phyloP scores from a whole-genome alignment of 2,113 vertebrate genomes.

The Heptranchias perlo region DNA sequence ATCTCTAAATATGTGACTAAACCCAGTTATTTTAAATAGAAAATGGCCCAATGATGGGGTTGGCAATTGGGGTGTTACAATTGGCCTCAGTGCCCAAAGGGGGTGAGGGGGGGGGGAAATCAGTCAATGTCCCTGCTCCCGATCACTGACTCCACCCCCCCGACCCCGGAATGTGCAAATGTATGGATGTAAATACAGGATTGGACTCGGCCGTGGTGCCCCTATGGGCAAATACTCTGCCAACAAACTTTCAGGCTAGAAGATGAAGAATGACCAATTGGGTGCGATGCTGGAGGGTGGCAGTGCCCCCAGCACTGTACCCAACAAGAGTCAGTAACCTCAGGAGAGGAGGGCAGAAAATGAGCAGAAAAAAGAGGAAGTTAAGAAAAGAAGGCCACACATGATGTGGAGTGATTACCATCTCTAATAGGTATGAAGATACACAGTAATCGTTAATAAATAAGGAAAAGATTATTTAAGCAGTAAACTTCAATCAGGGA shows the following conservation, averaged over 20 bases:
- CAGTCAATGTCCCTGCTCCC: neutral
- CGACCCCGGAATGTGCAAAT: neutral
- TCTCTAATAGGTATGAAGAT: neutral
- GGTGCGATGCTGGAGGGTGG: neutral
- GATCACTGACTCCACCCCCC: neutral
- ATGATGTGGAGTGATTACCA: no score
- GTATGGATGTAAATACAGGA: neutral
- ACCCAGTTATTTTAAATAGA: neutral
- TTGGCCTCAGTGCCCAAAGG: neutral
- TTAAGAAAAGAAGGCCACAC: neutral
- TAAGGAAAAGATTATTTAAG: neutral
- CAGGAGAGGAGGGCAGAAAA: neutral
- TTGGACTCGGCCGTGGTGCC: neutral
- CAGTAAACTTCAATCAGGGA: neutral
- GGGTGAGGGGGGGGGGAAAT: no score
- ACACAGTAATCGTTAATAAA: neutral
- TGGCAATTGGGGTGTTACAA: neutral
- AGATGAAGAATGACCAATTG: neutral
- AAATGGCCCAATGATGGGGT: neutral
- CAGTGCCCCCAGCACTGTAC: neutral
- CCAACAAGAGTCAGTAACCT: neutral
- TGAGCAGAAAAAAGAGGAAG: neutral
- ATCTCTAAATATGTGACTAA: neutral
- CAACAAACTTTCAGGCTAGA: neutral
- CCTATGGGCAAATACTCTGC: neutral